Base-by-base conservation (phyloP, 2,113 vertebrate species). In the Hucho hucho region DNA sequence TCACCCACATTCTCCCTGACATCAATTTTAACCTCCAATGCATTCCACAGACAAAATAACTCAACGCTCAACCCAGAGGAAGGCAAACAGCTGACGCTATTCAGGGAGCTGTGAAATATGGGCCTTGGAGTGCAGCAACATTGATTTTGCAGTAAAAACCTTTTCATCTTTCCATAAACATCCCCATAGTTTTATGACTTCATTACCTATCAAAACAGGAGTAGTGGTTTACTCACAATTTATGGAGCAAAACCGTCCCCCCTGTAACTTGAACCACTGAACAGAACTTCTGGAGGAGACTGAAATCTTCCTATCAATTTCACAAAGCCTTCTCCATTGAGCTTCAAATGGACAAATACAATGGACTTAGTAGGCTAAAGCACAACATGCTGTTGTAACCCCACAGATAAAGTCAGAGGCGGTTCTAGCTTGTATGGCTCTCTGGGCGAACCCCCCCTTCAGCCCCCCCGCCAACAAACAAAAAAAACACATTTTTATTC, bases 141-240 rank as follows among this genome's bases (percentile, higher is more conserved):
- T 90, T 89, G 84, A 92, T 89, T 90, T 85, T 84, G 77, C 85
- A 74, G 79, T 87, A 84, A 86, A 85, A 87, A 89, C 78, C 67
- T 83, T 90, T 90, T 84, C 83, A 89, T 84, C 89, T 88, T 89
- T 78, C 80, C 83, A 89, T 88, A 90, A 92, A 91, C 82, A 89
- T 82, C 82, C 75, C 84, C 76, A 75, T 68, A 79, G 76, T 79
- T 88, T 81, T 80, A 85, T 71, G 73, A 84, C 87, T 73, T 77
- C 58, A 64, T 83, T 70, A 80, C 86, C 80, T 86, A 83, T 85
- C 79, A 87, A 71, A 68, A 70, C 78, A 80, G 32, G 74, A 82
- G 70, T 77, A 49, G 13, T 47, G 83, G 83, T 91, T 89, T 86
- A 74, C 81, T 80, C 79, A 80, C 79, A 85, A 89, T 89, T 89